Conservation (phyloP, 2,797 vertebrate species). For the Tadarida brasiliensis region DNA sequence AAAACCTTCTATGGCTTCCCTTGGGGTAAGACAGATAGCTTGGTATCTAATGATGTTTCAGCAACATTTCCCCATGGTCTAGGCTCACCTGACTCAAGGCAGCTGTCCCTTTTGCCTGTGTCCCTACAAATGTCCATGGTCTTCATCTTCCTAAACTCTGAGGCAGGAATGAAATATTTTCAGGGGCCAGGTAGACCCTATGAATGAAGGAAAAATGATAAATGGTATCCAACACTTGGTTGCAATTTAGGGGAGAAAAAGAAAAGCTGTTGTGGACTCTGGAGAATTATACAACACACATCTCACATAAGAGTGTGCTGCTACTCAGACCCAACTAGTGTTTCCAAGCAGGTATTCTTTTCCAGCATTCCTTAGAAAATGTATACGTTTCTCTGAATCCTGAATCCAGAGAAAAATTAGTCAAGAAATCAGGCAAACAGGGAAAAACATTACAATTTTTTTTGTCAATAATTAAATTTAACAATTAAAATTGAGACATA, state of each 20-base stretch:
- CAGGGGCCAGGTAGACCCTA: neutral
- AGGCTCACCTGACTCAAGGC: neutral
- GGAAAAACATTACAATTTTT: neutral
- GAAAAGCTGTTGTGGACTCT: neutral
- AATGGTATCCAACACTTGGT: neutral
- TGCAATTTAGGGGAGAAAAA: neutral
- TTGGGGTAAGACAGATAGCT: neutral
- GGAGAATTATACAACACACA: neutral
- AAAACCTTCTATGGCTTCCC: neutral
- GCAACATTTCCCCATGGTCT: neutral
- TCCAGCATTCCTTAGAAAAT: neutral
- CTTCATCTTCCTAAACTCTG: neutral
- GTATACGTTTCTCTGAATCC: neutral
- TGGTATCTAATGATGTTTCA: neutral
- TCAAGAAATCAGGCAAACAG: conserved; percentile 5
- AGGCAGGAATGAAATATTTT: neutral
- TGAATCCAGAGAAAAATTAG: conserved; percentile 35
- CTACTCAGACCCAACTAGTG: neutral
- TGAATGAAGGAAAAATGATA: conserved; percentile 5
- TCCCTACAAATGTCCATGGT: neutral
- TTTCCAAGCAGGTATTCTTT: neutral
- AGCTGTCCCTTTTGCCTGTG: neutral
- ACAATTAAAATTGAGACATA: neutral
- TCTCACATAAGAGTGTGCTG: neutral
- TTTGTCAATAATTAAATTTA: neutral